Base-by-base conservation (phyloP, 2,113 vertebrate species). In the Dicrurus megarhynchus region DNA sequence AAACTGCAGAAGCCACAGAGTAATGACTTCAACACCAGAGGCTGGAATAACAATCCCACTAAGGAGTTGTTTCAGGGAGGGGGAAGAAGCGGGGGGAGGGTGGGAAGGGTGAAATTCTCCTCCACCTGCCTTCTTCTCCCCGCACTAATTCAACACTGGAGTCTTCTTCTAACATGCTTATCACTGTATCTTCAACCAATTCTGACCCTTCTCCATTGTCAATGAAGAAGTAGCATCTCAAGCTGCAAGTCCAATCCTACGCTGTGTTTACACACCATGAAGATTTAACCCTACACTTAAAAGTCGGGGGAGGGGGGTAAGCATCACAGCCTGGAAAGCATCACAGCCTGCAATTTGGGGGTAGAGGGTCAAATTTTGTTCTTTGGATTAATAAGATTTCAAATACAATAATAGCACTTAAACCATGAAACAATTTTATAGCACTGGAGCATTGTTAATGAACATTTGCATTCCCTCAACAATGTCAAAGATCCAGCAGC, bases 291-390 rank as follows among this genome's bases (percentile, higher is more conserved):
- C 39, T 37, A 61, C 9, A 16, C 6, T 59, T 69, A 35, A 24
- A 71, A 52, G 24, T 2, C 30, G 33, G 5, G 7, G 33, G 6
- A 59, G 5, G 1, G 1, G 10, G 1, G 2, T 14, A 65, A 53
- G 13, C 27, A 56, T 41, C 39, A 70, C 22, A 80, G 39, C 9
- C 24, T 39, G 42, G 13, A 65, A 91, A 46, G 30, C n/a, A n/a
- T n/a, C n/a, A n/a, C n/a, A n/a, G n/a, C n/a, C 5, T 44, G 28
- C 12, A n/a, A 5, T 53, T 71, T 32, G 5, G 4, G 21, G 16
- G 0, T 33, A 84, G 28, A 67, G 11, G 30, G 30, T 6, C 20
- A 78, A 59, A 33, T 52, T n/a, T 64, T 37, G 6, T 28, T 49
- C 10, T 75, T 59, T 30, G 17, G 20, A 55, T 50, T 56, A 63